These are phyloP conservation scores for Cettia cetti DNA, from an alignment of 2,113 vertebrate species.

Conservation along the genomic window DNA sequence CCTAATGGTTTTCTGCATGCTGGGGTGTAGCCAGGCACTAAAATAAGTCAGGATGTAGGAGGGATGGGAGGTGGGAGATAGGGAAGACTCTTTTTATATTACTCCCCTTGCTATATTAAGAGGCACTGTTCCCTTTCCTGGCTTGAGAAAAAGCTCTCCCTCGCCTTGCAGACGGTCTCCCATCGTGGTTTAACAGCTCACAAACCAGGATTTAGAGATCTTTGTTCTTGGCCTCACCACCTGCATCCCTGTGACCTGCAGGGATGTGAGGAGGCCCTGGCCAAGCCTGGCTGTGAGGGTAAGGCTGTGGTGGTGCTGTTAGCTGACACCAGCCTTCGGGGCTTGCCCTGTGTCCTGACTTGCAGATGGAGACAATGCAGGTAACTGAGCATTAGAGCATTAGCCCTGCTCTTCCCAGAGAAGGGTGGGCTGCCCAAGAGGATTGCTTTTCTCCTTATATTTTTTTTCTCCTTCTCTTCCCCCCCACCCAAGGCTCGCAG, in stretches of 20 bases:
- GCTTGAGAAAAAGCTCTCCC: background rate
- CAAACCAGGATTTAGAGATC: background rate
- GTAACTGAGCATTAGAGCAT: background rate
- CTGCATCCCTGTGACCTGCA: background rate
- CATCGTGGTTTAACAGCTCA: background rate
- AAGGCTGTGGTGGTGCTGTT: background rate
- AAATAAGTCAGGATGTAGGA: conserved; percentile 43
- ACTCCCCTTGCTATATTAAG: conserved; percentile 49
- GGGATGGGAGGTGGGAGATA: conserved; percentile 46
- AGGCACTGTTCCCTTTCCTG: conserved; percentile 20
- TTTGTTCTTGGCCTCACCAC: background rate
- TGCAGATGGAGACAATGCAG: fast-evolving
- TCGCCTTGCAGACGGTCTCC: background rate
- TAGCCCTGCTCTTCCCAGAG: background rate
- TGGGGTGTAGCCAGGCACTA: conserved; percentile 22
- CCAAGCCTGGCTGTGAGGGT: background rate
- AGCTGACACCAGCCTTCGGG: background rate
- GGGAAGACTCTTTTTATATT: conserved; percentile 47
- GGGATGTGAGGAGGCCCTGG: background rate
- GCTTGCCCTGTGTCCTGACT: background rate
- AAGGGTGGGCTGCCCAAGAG: background rate
- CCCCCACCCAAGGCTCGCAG: background rate
- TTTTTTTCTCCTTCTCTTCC: fast-evolving
- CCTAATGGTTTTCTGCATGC: conserved; percentile 15
- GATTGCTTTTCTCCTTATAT: background rate